Conservation (phyloP, 2,888 invertebrate genomes). For the Coelopa pilipes region DNA sequence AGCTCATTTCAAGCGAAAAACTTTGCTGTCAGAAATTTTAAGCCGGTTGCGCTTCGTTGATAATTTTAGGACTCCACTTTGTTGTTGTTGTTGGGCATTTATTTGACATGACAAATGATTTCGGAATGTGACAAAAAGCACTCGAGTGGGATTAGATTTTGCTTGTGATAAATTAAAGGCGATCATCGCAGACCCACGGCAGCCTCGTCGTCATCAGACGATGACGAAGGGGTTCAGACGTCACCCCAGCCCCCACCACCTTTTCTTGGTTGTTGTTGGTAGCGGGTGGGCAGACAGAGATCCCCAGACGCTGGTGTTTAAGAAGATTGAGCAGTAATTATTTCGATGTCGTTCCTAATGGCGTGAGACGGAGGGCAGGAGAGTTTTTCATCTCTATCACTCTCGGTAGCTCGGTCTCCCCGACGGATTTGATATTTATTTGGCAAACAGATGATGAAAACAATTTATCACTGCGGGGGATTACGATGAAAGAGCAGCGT, state of each 20-base stretch:
- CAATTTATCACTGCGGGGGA: conserved; percentile 14
- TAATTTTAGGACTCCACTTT: conserved; percentile 49
- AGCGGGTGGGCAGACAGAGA: no score
- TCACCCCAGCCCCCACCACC: no score
- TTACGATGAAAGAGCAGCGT: neutral
- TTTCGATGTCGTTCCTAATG: neutral
- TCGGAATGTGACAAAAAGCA: conserved; percentile 63
- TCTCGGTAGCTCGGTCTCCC: no score
- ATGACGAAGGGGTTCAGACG: no score
- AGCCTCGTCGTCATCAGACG: no score
- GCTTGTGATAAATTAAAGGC: conserved; percentile 53
- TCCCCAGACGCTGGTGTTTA: no score
- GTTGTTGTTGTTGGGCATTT: conserved; percentile 30
- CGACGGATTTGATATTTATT: neutral
- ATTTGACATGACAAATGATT: conserved; percentile 59
- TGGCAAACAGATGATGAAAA: conserved; percentile 28
- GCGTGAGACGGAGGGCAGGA: neutral
- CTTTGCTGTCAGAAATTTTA: conserved; percentile 21
- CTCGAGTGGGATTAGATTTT: conserved; percentile 55
- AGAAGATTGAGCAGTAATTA: neutral
- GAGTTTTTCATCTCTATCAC: neutral
- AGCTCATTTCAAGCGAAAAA: neutral
- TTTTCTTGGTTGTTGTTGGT: neutral
- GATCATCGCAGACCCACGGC: neutral
- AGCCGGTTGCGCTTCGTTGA: conserved; percentile 41